phyloP scores from a whole-genome alignment of 2,888 invertebrate species.

The Keiferia lycopersicella region DNA sequence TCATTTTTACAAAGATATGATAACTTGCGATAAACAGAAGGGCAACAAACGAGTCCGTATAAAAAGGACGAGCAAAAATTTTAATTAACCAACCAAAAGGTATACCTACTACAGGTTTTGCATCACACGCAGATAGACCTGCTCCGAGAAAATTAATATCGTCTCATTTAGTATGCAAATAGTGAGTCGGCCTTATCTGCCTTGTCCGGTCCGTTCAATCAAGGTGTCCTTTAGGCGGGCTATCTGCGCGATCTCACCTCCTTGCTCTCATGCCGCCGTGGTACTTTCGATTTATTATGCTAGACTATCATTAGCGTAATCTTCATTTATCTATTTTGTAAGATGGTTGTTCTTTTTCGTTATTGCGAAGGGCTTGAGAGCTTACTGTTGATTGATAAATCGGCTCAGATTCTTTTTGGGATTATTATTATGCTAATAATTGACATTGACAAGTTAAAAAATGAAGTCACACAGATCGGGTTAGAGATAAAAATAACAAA shows the following conservation, averaged over 20 bases:
- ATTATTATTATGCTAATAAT: background rate
- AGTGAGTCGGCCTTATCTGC: slow-evolving; percentile 65
- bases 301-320: slow-evolving; percentile 61
- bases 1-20: slow-evolving; percentile 14
- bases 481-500: slow-evolving; percentile 21
- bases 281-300: slow-evolving; percentile 65
- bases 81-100: slow-evolving; percentile 24
- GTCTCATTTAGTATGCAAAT: slow-evolving; percentile 78
- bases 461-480: slow-evolving; percentile 12
- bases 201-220: slow-evolving; percentile 77
- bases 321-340: slow-evolving; percentile 55
- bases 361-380: slow-evolving; percentile 19
- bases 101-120: slow-evolving; percentile 24
- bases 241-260: slow-evolving; percentile 67
- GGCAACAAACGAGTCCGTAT: slow-evolving; percentile 15
- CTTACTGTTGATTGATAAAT: slow-evolving; percentile 20
- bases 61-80: slow-evolving; percentile 19
- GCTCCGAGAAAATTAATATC: slow-evolving; percentile 70
- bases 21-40: slow-evolving; percentile 13
- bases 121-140: slow-evolving; percentile 38
- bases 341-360: slow-evolving; percentile 17
- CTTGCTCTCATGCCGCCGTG: slow-evolving; percentile 62
- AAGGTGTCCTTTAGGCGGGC: slow-evolving; percentile 72
- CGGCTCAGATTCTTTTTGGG: slow-evolving; percentile 10
- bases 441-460: background rate